A percentile compares a stretch with the other conserved stretches of the same genome.
Conservation (phyloP, 2,888 invertebrate species). For the Argynnis bischoffii region DNA sequence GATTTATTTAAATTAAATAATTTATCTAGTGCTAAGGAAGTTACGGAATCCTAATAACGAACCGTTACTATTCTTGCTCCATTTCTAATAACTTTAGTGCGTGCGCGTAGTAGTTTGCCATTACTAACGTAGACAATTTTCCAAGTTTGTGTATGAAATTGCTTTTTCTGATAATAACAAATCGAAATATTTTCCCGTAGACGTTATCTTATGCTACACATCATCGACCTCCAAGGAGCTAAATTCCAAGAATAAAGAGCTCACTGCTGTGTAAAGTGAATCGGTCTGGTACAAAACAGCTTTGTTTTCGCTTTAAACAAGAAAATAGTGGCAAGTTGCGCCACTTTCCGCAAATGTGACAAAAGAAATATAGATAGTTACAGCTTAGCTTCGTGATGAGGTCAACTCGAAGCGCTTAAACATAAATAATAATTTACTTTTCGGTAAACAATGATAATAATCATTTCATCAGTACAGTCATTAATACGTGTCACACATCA, state of each 20-base stretch:
- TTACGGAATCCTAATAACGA: too few species aligned
- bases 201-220: not conserved
- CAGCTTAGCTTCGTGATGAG: not conserved
- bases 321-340: too few species aligned
- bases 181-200: constrained; percentile 14
- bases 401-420: not conserved
- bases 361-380: not conserved
- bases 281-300: not conserved
- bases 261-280: not conserved
- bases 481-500: too few species aligned
- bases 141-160: constrained; percentile 10
- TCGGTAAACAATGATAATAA: not conserved
- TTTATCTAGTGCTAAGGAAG: too few species aligned
- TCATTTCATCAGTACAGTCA: not conserved
- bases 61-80: too few species aligned
- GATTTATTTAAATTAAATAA: too few species aligned
- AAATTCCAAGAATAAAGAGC: not conserved
- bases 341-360: too few species aligned
- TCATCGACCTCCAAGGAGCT: not conserved
- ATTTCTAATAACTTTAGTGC: constrained; percentile 8
- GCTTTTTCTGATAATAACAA: constrained; percentile 13
- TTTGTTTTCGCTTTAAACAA: not conserved
- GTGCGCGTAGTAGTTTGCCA: constrained; percentile 4
- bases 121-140: constrained; percentile 13
- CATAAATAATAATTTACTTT: not conserved